phyloP scores from a whole-genome alignment of 2,113 vertebrate genomes.

The Meleagris gallopavo region DNA sequence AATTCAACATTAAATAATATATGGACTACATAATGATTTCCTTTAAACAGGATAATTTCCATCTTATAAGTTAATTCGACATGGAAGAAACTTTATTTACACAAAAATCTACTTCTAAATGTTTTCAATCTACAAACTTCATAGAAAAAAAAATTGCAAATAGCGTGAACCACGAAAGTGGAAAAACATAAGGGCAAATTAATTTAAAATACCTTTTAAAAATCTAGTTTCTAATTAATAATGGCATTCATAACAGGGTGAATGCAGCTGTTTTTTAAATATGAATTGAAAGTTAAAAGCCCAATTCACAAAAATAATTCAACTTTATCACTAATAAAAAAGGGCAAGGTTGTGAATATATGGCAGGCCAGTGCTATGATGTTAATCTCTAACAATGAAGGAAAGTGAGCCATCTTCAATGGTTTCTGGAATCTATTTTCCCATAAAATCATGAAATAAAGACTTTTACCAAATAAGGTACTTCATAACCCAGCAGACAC shows the following conservation, averaged over 20 bases:
- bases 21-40: not conserved
- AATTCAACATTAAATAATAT: not conserved
- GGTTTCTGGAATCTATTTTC: not conserved
- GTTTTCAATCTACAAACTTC: not conserved
- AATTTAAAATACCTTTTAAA: not conserved
- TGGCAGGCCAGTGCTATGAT: not conserved
- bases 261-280: not conserved
- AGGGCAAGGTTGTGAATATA: not conserved
- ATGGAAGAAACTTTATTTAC: not conserved
- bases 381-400: not conserved
- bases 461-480: not conserved
- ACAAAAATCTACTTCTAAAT: not conserved
- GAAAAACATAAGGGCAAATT: rapidly evolving
- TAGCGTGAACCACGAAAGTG: not conserved
- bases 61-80: not conserved
- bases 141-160: not conserved
- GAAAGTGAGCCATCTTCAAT: not conserved
- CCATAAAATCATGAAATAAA: not conserved
- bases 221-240: not conserved
- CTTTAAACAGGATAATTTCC: not conserved
- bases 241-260: not conserved
- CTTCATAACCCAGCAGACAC: not conserved
- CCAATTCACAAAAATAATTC: not conserved
- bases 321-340: not conserved
- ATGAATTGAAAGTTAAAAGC: not conserved